phyloP scores from a whole-genome alignment of 2,113 vertebrate species.

The Poecile atricapillus region DNA sequence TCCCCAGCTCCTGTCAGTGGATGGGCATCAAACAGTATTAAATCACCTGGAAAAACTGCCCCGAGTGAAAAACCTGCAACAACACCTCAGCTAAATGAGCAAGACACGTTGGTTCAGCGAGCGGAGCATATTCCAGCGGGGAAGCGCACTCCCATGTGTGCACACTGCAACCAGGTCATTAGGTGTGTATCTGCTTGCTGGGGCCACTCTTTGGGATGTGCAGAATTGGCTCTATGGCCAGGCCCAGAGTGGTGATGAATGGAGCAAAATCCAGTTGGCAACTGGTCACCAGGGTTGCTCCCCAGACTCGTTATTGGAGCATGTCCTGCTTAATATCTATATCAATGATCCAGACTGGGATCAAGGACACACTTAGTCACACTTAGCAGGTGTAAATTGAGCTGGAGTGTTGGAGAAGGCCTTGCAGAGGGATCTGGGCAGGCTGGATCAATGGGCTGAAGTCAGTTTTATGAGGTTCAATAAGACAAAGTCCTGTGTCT shows the following conservation, averaged over 20 bases:
- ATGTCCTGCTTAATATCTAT: background rate
- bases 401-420: background rate
- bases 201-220: fast-evolving
- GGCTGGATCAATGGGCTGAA: background rate
- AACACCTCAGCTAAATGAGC: conserved; percentile 76
- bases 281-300: background rate
- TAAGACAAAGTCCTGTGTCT: background rate
- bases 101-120: conserved; percentile 88
- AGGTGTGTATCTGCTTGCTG: conserved; percentile 71
- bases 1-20: conserved; percentile 74
- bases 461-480: background rate
- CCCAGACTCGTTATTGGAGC: background rate
- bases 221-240: background rate
- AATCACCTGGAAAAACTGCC: conserved; percentile 39
- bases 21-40: conserved; percentile 70
- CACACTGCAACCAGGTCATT: conserved; percentile 88
- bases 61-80: conserved; percentile 25
- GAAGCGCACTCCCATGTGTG: conserved; percentile 93
- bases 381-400: background rate
- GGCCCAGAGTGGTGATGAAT: background rate
- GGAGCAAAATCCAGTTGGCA: fast-evolving
- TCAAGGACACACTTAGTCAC: background rate
- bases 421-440: background rate
- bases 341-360: background rate
- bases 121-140: conserved; percentile 93